These are phyloP conservation scores for Tauraco erythrolophus DNA, from an alignment of 2,113 vertebrate species.

Conservation along the genomic window DNA sequence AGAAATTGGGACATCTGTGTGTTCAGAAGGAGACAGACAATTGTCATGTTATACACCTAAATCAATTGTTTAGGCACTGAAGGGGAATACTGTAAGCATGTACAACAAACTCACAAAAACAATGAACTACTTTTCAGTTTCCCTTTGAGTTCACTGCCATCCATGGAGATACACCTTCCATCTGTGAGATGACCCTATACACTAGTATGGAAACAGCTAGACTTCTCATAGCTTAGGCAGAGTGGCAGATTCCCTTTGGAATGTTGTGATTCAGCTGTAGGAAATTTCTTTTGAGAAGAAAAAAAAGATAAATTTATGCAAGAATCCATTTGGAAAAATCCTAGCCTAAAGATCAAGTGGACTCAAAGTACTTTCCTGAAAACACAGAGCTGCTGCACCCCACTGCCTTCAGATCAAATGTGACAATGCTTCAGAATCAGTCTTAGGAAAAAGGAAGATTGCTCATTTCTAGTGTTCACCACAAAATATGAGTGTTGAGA, in stretches of 20 bases:
- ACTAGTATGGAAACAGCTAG: neutral
- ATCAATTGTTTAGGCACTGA: neutral
- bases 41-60: neutral
- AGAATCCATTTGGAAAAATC: conserved; percentile 1
- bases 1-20: neutral
- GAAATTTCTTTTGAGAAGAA: neutral
- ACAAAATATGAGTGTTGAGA: neutral
- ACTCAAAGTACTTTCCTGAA: neutral
- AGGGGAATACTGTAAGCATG: neutral
- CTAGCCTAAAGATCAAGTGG: neutral
- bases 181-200: neutral
- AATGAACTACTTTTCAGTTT: neutral
- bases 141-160: neutral
- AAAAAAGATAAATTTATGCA: neutral
- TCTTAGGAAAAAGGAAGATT: neutral
- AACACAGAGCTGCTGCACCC: neutral
- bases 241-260: neutral
- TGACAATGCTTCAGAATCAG: neutral
- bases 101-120: neutral
- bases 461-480: neutral
- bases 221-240: neutral
- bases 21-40: neutral
- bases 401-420: neutral
- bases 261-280: neutral
- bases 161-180: neutral